Evolutionary conservation across 1,140 invertebrate genomes (phyloP).

Genomic region (Macrostomum lignano): DNA sequence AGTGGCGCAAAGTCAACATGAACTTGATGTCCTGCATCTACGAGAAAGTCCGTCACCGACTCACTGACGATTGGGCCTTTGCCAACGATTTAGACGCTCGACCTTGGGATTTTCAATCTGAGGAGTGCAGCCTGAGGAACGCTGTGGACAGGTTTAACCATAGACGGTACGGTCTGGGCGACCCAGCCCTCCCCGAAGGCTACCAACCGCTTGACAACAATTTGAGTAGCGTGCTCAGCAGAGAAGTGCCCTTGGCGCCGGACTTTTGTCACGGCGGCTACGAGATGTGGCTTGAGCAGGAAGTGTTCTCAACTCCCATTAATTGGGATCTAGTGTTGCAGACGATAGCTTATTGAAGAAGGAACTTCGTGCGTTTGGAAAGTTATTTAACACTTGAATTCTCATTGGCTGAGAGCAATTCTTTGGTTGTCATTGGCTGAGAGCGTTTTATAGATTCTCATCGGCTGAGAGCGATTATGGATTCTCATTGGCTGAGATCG

Average conservation of each 20-base stretch:
- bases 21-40: slow-evolving; percentile 97
- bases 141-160: slow-evolving; percentile 82
- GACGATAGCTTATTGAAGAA: too few species aligned
- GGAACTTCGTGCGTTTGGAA: too few species aligned
- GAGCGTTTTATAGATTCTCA: too few species aligned
- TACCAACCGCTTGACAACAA: slow-evolving; percentile 61
- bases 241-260: slow-evolving; percentile 45
- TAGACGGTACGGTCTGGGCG: slow-evolving; percentile 41
- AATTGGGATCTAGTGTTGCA: too few species aligned
- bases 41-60: slow-evolving; percentile 49
- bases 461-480: too few species aligned
- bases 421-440: too few species aligned
- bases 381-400: too few species aligned
- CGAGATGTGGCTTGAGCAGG: slow-evolving; percentile 71
- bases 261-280: slow-evolving; percentile 91
- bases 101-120: slow-evolving; percentile 92
- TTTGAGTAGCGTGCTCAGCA: slow-evolving; percentile 49
- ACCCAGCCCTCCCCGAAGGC: too few species aligned
- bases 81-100: slow-evolving; percentile 51
- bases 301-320: slow-evolving; percentile 57
- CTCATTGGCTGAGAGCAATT: too few species aligned
- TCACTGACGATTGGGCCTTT: slow-evolving; percentile 74
- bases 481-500: too few species aligned
- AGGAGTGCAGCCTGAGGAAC: slow-evolving; percentile 67
- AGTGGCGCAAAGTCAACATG: slow-evolving; percentile 98